Conservation (phyloP, 2,113 vertebrate genomes). For the Catharus fuscescens region DNA sequence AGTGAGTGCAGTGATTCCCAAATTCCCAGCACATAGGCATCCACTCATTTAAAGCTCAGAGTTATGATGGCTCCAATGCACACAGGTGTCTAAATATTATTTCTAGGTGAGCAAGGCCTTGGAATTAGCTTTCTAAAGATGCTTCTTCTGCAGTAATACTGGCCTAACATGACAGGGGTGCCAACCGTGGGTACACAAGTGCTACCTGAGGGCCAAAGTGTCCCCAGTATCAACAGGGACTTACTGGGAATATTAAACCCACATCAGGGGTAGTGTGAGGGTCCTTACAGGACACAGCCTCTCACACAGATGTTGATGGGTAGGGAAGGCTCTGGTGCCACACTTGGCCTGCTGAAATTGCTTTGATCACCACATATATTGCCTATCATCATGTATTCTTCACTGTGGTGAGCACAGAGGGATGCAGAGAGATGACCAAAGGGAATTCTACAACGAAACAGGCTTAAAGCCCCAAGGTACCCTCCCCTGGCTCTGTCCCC, state of each 20-base stretch:
- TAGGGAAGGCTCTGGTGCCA: background rate
- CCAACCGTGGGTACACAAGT: background rate
- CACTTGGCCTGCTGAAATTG: background rate
- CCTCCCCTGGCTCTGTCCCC: background rate
- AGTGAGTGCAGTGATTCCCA: background rate
- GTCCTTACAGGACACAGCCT: background rate
- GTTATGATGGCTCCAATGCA: background rate
- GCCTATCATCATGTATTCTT: accelerated
- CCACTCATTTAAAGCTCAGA: background rate
- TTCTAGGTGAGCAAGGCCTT: background rate
- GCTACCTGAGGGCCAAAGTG: background rate
- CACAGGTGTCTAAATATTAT: background rate
- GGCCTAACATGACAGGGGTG: background rate
- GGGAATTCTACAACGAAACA: background rate
- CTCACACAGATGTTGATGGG: accelerated
- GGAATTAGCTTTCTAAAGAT: background rate
- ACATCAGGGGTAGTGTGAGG: background rate
- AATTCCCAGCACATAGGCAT: background rate
- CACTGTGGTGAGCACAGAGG: background rate
- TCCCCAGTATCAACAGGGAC: background rate
- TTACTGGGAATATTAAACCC: background rate
- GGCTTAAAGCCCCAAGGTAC: background rate
- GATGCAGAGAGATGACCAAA: background rate
- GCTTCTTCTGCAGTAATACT: background rate
- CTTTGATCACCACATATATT: background rate